These are phyloP conservation scores for Apteryx mantelli DNA, from an alignment of 2,113 vertebrate genomes.

Conservation along the genomic window DNA sequence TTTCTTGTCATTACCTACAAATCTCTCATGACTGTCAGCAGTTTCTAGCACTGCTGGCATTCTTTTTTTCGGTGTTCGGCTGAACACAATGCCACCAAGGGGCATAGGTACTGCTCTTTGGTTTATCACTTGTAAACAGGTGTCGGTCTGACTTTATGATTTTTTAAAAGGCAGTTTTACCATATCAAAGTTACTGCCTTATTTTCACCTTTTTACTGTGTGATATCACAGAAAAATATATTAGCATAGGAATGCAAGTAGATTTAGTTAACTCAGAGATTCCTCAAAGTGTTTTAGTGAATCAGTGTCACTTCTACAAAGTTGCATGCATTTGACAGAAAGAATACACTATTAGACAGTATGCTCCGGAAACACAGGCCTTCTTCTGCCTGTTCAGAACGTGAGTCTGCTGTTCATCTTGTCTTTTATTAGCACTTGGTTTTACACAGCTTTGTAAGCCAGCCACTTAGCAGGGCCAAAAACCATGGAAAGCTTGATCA, in stretches of 20 bases:
- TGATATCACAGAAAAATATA: background rate
- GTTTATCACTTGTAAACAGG: background rate
- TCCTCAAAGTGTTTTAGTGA: background rate
- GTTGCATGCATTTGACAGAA: background rate
- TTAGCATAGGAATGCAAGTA: background rate
- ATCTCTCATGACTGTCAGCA: background rate
- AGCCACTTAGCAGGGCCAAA: background rate
- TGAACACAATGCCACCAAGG: background rate
- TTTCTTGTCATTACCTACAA: background rate
- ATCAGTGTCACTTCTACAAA: background rate
- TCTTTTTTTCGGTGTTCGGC: background rate
- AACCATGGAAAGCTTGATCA: background rate
- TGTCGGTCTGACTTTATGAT: background rate
- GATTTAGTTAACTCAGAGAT: background rate
- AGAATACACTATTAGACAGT: background rate
- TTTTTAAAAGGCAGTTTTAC: background rate
- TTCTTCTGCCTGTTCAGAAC: background rate
- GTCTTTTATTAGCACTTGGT: background rate
- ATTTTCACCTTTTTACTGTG: background rate
- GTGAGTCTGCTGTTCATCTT: background rate
- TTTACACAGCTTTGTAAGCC: background rate
- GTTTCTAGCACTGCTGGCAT: background rate
- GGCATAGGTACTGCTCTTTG: background rate
- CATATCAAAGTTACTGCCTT: background rate
- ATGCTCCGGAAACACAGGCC: background rate